These are phyloP conservation scores for Prosopocoilus inquinatus DNA, from an alignment of 2,888 invertebrate species.

Conservation along the genomic window DNA sequence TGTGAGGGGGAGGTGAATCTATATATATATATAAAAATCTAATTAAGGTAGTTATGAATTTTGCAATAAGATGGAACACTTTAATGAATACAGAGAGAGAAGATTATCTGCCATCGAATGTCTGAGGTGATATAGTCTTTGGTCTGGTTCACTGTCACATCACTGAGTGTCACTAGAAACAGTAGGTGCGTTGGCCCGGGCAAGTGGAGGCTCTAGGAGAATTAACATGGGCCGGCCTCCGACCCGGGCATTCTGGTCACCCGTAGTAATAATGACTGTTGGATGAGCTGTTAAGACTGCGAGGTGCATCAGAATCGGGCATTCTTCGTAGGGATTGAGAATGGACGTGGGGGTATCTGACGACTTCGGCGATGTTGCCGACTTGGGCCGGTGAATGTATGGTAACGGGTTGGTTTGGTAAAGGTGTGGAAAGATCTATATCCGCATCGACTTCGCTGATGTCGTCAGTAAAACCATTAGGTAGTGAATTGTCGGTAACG, in stretches of 20 bases:
- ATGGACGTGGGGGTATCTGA: slow-evolving; percentile 43
- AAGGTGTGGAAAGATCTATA: slow-evolving; percentile 70
- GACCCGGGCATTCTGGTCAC: slow-evolving; percentile 59
- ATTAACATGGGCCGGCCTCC: slow-evolving; percentile 35
- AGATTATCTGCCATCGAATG: slow-evolving; percentile 25
- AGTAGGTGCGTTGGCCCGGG: slow-evolving; percentile 49
- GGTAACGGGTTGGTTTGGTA: slow-evolving; percentile 61
- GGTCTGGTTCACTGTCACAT: slow-evolving; percentile 38
- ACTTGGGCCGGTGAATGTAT: slow-evolving; percentile 47
- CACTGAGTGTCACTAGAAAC: slow-evolving; percentile 41
- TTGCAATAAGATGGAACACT: slow-evolving; percentile 2
- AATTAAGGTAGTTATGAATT: too few relatives aligned
- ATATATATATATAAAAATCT: too few relatives aligned
- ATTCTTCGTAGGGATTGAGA: slow-evolving; percentile 46
- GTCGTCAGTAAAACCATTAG: slow-evolving; percentile 82
- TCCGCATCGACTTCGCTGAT: slow-evolving; percentile 83
- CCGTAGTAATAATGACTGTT: slow-evolving; percentile 73
- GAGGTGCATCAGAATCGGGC: slow-evolving; percentile 54
- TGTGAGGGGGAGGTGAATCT: too few relatives aligned
- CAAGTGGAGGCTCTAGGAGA: slow-evolving; percentile 42
- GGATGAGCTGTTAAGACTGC: slow-evolving; percentile 64
- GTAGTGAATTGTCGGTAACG: slow-evolving; percentile 72
- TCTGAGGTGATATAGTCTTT: slow-evolving; percentile 37
- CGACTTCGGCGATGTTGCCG: slow-evolving; percentile 47
- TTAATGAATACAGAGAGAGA: neutral